Percentiles rank a stretch among this genome's conserved stretches.
Conservation (phyloP, 2,113 vertebrate genomes). For the Arenaria interpres region DNA sequence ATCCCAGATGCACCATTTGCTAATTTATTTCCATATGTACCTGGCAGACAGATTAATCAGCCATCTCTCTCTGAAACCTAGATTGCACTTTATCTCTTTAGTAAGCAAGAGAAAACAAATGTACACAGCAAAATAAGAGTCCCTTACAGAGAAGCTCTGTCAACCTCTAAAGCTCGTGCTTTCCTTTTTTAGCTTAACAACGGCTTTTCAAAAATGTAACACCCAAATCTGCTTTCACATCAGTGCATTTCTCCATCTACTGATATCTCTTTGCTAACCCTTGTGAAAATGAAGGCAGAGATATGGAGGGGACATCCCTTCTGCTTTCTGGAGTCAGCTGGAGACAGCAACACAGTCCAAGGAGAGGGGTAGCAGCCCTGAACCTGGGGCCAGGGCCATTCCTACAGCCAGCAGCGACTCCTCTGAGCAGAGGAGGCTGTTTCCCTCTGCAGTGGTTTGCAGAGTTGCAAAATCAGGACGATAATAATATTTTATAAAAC, state of each 20-base stretch:
- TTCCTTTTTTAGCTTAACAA: slow-evolving; percentile 43
- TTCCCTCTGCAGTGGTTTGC: neutral
- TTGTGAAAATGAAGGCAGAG: neutral
- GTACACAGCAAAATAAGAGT: slow-evolving; percentile 61
- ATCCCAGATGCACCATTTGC: slow-evolving; percentile 78
- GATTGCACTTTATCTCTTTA: slow-evolving; percentile 70
- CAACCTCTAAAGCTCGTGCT: neutral
- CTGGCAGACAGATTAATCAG: slow-evolving; percentile 83
- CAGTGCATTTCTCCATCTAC: neutral
- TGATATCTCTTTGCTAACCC: neutral
- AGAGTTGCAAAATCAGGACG: neutral
- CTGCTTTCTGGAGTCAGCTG: neutral
- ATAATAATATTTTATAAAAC: slow-evolving; percentile 53
- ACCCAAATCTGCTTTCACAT: slow-evolving; percentile 10
- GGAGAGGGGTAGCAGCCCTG: neutral
- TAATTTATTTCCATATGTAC: slow-evolving; percentile 85
- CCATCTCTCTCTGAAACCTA: slow-evolving; percentile 72
- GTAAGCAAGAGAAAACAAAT: slow-evolving; percentile 54
- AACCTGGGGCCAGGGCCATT: neutral
- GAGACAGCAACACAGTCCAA: neutral
- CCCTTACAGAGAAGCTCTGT: slow-evolving; percentile 28
- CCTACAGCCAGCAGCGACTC: neutral
- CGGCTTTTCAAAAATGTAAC: slow-evolving; percentile 12
- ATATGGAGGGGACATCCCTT: neutral
- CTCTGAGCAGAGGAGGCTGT: neutral